Evolutionary conservation across 2,888 invertebrate genomes (phyloP).

Genomic region (Sericinus montela): DNA sequence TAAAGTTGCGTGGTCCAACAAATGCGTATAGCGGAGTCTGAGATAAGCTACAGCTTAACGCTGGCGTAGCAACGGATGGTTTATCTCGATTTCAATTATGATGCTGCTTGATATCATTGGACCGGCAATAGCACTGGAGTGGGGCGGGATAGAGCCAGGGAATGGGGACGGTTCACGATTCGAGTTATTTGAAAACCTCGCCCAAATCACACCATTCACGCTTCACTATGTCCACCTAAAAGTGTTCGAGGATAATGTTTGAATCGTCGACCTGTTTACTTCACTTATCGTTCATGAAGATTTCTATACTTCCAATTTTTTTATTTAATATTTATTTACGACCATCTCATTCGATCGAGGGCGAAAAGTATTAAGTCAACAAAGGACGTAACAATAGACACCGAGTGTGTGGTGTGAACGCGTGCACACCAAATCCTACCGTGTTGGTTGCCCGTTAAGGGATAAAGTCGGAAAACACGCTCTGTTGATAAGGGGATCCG

Average conservation of each 20-base stretch:
- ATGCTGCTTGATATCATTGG: conserved; percentile 72
- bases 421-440: conserved; percentile 35
- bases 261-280: no score
- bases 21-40: conserved; percentile 58
- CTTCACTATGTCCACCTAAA: conserved; percentile 39
- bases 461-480: conserved; percentile 39
- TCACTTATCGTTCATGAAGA: no score
- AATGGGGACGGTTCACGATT: conserved; percentile 61
- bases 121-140: conserved; percentile 41
- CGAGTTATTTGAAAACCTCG: conserved; percentile 66
- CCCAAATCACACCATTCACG: conserved; percentile 61
- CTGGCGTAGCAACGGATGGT: conserved; percentile 66
- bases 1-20: conserved; percentile 60
- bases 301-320: conserved; percentile 10
- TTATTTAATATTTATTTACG: conserved; percentile 59
- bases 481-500: conserved; percentile 52
- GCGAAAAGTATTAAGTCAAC: conserved; percentile 68
- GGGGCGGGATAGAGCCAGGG: conserved; percentile 44
- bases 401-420: conserved; percentile 39
- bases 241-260: not conserved
- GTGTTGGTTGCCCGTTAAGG: conserved; percentile 36
- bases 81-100: conserved; percentile 78
- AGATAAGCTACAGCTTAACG: conserved; percentile 72
- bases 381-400: conserved; percentile 62
- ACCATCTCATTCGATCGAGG: conserved; percentile 55